Evolutionary conservation across 1,140 invertebrate species (phyloP), one percentile per base, ranked within the genome.

Genomic region (Oreohelix idahoensis): DNA sequence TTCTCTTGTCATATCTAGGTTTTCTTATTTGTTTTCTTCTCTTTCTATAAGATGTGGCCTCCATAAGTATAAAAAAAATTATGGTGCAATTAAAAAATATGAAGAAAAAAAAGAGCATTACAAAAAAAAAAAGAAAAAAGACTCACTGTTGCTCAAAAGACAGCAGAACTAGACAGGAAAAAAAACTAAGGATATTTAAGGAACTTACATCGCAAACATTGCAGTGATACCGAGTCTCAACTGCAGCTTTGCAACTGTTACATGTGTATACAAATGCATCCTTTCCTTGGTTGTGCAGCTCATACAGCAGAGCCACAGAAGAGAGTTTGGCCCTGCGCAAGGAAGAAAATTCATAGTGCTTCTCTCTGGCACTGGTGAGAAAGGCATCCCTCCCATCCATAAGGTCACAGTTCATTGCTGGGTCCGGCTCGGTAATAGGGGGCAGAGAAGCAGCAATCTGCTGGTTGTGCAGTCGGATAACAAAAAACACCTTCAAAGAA

Each of bases 341-440:
- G 0, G 98, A 99, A 51, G 98, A 99, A 93, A 99, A 99, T 94
- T 99, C 99, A 92, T 97, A 99, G 94, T 99, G 98, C 90, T 97
- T 97, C 93, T 99, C 99, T 84, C 98, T 95, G 20, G 98, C 98
- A 94, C 99, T 95, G n/a, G 97, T 99, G 4, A 99, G 94, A 93
- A 99, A 99, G 74, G 98, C 98, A 94, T 99, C 99, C 42, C 99
- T 96, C 0, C 98, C 98, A 93, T 99, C 99, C 99, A 99, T 99
- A 75, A 99, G 94, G 93, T 99, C 99, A 94, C 98, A 99, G 90
- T 96, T 96, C 85, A 99, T 96, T 84, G 97, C 94, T n/a, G 97
- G 96, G 94, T 99, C 99, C 1, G 98, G 97, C 94, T 99, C 99
- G 20, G 88, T 84, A 75, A 94, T 93, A 13, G 85, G 86, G 90